Conservation (phyloP, 2,797 vertebrate genomes). For the Loris lydekkerianus region DNA sequence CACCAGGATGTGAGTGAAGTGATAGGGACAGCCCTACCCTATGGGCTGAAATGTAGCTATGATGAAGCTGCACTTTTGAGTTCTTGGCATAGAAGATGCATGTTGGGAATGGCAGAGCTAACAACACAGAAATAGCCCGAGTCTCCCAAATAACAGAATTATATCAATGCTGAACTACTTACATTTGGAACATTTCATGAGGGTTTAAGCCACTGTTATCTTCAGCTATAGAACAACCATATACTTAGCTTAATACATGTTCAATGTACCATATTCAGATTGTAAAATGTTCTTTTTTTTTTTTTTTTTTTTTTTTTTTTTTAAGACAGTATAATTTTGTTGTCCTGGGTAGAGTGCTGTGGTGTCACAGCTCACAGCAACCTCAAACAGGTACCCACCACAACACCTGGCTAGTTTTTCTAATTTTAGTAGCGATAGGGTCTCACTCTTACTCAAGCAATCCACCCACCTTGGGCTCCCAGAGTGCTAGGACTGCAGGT, state of each 20-base stretch:
- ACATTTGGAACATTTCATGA: constrained; percentile 37
- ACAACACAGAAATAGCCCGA: not conserved
- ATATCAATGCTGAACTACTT: not conserved
- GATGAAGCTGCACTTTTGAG: not conserved
- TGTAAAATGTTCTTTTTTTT: not conserved
- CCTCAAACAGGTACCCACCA: too few species aligned
- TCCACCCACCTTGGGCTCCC: too few species aligned
- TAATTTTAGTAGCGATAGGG: too few species aligned
- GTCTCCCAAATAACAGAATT: constrained; percentile 49
- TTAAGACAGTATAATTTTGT: not conserved
- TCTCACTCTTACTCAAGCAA: too few species aligned
- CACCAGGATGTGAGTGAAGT: not conserved
- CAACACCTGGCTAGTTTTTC: too few species aligned
- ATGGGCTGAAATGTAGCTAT: not conserved
- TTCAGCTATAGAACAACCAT: constrained; percentile 32
- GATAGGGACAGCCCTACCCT: not conserved
- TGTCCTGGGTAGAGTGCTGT: too few species aligned
- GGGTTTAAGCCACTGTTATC: not conserved
- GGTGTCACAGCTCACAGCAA: too few species aligned
- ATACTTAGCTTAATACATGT: constrained; percentile 11
- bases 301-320: not conserved
- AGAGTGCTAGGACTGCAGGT: not conserved
- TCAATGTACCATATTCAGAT: not conserved
- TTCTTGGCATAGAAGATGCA: constrained; percentile 3
- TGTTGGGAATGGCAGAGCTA: not conserved